Base-by-base conservation (phyloP, 2,113 vertebrate genomes). In the Oncorhynchus keta region DNA sequence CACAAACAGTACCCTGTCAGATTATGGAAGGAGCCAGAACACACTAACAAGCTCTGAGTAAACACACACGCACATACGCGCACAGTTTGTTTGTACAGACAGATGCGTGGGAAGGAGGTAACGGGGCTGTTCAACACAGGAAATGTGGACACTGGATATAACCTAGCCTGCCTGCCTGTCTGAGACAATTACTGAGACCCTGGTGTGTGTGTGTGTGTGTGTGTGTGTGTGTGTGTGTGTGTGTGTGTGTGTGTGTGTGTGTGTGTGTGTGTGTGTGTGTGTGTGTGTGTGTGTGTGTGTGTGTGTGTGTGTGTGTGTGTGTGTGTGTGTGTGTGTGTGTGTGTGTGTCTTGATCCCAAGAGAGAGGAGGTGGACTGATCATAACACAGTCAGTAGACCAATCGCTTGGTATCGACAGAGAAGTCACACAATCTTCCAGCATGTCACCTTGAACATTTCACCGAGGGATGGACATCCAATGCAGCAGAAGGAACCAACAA, bases 71-170 rank as follows among this genome's bases (percentile, higher is more conserved):
- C 79, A 24, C 30, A 65, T 13, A 24, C 62, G 5, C 35, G 6
- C 6, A 35, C 49, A 24, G 7, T 3, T 26, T 82, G 83, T 81
- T 83, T 83, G 64, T 81, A 80, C 85, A 85, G 81, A 45, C n/a
- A 12, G 68, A 80, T 57, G 16, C 64, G 64, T 59, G 45, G 45
- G 18, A 39, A 71, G 22, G 4, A 74, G 65, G 24, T 30, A 14
- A 18, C 24, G 75, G 68, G 79, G 57, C 49, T 78, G 73, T 79
- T 79, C 81, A 45, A 67, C 78, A 74, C 14, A n/a, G 61, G 67
- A 45, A 61, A 26, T 70, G 72, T 30, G 4, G 6, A 45, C 39
- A 45, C 39, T 45, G 12, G 49, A 16, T 55, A 55, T 14, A 16
- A 14, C 16, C 16, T 55, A 18, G 1, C 39, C 51, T 55, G 67